These are phyloP conservation scores for Euphonia xanthogaster DNA, from an alignment of 2,797 vertebrate species.

Conservation along the genomic window DNA sequence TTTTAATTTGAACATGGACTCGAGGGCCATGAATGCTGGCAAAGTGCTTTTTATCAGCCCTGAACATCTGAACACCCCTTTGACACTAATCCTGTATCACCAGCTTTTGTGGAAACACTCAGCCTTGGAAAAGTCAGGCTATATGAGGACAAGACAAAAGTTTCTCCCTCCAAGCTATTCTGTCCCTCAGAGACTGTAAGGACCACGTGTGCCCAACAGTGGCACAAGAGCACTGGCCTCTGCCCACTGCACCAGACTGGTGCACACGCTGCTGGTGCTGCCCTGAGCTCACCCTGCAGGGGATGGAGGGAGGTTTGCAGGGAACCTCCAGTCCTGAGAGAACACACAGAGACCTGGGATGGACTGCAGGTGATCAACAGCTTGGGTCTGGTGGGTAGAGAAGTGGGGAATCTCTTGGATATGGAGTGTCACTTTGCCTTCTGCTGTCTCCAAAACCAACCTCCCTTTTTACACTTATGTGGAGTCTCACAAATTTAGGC, in stretches of 20 bases:
- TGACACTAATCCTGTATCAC: slow-evolving; percentile 53
- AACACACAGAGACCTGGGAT: background rate
- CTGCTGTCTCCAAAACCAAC: background rate
- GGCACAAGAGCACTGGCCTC: background rate
- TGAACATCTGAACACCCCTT: slow-evolving; percentile 54
- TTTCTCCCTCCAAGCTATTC: background rate
- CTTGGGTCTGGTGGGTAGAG: background rate
- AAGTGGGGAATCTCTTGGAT: background rate
- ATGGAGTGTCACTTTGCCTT: background rate
- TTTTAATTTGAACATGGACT: background rate
- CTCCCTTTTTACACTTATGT: background rate
- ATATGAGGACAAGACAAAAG: slow-evolving; percentile 14
- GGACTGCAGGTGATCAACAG: background rate
- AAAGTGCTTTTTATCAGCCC: slow-evolving; percentile 56
- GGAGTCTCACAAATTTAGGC: background rate
- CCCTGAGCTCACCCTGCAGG: accelerated
- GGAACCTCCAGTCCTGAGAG: background rate
- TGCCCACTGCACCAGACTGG: background rate
- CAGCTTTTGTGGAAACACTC: slow-evolving; percentile 54
- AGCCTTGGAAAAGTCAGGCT: slow-evolving; percentile 18
- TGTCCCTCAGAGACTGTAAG: background rate
- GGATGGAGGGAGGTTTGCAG: background rate
- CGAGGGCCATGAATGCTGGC: background rate
- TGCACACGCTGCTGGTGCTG: background rate
- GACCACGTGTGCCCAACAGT: accelerated